These are phyloP conservation scores for fruit fly (Drosophila melanogaster) DNA, from an alignment of 1,140 invertebrate species.

Conservation along the genomic window Release_6_plus_ISO1_MT NT_033777.3:15102001-15102500, in stretches of 20 bases:
- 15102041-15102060: too few species aligned
- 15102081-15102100: slow-evolving; percentile 96
- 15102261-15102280: neutral
- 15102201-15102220: slow-evolving; percentile 86
- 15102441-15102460: slow-evolving; percentile 32
- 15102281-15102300: too few species aligned
- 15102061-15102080: fast-evolving
- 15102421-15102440: neutral
- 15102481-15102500: slow-evolving; percentile 3
- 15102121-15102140: slow-evolving; percentile 96
- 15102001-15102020: slow-evolving; percentile 95
- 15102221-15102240: neutral
- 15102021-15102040: slow-evolving; percentile 90
- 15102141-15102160: slow-evolving; percentile 87
- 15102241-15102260: too few species aligned
- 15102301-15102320: neutral
- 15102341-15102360: neutral
- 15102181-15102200: slow-evolving; percentile 92
- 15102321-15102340: neutral
- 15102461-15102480: slow-evolving; percentile 1
- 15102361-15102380: neutral
- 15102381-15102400: neutral
- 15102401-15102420: neutral
- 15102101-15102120: slow-evolving; percentile 89
- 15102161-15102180: slow-evolving; percentile 93